Percentiles rank a stretch among this genome's conserved stretches.
phyloP scores from a whole-genome alignment of 2,888 invertebrate genomes.

The Enchytraeus crypticus region DNA sequence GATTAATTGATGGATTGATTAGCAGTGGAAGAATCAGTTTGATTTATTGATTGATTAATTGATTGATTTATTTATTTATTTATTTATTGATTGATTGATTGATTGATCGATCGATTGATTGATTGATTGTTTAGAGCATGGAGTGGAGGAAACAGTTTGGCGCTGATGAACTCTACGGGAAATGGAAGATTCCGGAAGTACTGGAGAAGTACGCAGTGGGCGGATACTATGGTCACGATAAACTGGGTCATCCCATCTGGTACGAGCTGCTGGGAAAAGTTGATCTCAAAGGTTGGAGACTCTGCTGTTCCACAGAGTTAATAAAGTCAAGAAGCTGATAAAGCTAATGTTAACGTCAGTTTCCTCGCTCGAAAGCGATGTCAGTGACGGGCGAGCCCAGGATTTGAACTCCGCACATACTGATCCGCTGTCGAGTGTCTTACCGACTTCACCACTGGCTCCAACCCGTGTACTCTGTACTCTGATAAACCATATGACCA shows the following conservation, averaged over 20 bases:
- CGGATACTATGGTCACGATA: slow-evolving; percentile 62
- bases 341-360: no score
- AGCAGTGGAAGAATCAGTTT: background rate
- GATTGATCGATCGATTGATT: background rate
- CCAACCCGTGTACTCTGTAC: no score
- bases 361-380: no score
- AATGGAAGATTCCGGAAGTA: slow-evolving; percentile 40
- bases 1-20: no score
- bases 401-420: no score
- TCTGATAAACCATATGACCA: no score
- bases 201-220: slow-evolving; percentile 67
- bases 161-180: slow-evolving; percentile 14
- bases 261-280: slow-evolving; percentile 71
- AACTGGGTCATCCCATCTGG: slow-evolving; percentile 56
- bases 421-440: no score
- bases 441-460: no score
- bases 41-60: no score
- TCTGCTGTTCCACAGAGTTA: no score
- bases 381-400: no score
- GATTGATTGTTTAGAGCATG: slow-evolving; percentile 10
- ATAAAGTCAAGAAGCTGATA: no score
- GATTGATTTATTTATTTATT: background rate
- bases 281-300: slow-evolving; percentile 61
- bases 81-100: background rate
- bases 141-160: slow-evolving; percentile 15